These are phyloP conservation scores for Regulus satrapa DNA, from an alignment of 2,113 vertebrate species.

Conservation along the genomic window DNA sequence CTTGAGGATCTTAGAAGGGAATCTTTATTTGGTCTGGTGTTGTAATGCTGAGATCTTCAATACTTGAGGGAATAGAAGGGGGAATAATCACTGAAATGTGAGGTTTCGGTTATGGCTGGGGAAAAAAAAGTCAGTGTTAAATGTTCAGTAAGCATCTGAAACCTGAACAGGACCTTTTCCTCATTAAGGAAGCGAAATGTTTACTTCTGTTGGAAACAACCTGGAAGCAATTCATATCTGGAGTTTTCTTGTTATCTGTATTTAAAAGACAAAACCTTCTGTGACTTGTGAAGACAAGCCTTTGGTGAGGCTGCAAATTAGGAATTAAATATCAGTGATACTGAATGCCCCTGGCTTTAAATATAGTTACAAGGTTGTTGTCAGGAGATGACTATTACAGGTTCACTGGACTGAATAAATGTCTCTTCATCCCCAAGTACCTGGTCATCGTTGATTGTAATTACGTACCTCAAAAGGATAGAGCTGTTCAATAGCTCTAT, in stretches of 20 bases:
- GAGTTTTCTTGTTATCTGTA: neutral
- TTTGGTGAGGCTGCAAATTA: neutral
- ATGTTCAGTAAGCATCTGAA: neutral
- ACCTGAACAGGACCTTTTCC: neutral
- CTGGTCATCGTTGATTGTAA: neutral
- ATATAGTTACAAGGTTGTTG: neutral
- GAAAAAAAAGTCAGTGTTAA: neutral
- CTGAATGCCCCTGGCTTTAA: neutral
- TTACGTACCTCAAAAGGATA: neutral
- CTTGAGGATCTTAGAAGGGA: neutral
- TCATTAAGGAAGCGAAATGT: neutral
- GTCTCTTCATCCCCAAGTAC: neutral
- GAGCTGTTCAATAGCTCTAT: neutral
- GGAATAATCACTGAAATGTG: neutral
- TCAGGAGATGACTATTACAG: neutral
- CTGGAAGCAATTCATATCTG: neutral
- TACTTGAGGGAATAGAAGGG: neutral
- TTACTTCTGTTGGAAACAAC: neutral
- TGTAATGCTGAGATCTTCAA: neutral
- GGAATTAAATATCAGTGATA: neutral
- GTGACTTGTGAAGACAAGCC: neutral
- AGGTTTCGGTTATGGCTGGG: neutral
- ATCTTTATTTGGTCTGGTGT: neutral
- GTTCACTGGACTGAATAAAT: neutral
- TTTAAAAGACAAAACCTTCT: neutral